Evolutionary conservation across 2,888 invertebrate species (phyloP).

Genomic region (Drosophila macrothrix): DNA sequence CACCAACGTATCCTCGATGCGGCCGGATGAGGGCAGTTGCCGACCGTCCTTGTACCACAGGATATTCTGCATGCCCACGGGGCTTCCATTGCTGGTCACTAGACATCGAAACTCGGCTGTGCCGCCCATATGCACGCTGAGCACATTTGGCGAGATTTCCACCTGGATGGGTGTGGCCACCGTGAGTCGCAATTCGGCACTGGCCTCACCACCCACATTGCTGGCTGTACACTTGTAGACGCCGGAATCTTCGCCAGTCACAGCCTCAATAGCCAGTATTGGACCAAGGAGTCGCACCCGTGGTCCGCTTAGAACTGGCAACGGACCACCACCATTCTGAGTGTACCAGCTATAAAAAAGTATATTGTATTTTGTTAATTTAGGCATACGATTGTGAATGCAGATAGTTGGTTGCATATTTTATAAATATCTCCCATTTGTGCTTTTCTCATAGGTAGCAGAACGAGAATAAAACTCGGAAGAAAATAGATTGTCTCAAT

Average conservation of each 20-base stretch:
- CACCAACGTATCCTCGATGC: conserved; percentile 88
- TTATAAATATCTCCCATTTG: not conserved
- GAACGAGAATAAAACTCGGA: not conserved
- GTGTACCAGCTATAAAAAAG: conserved; percentile 88
- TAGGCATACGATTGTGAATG: not conserved
- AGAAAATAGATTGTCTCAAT: not conserved
- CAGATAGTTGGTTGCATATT: not conserved
- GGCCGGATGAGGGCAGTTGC: conserved; percentile 88
- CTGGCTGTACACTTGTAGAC: conserved; percentile 89
- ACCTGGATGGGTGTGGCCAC: conserved; percentile 89
- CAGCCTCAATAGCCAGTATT: conserved; percentile 89
- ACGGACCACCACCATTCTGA: conserved; percentile 88
- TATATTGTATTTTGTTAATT: not conserved
- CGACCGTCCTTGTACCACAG: conserved; percentile 90
- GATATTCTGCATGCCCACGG: conserved; percentile 87
- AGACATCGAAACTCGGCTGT: conserved; percentile 90
- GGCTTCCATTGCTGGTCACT: conserved; percentile 87
- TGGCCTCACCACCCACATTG: conserved; percentile 90
- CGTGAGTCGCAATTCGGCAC: conserved; percentile 88
- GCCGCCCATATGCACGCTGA: conserved; percentile 91
- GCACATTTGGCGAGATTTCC: conserved; percentile 88
- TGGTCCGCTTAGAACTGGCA: conserved; percentile 88
- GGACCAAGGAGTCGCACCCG: conserved; percentile 89
- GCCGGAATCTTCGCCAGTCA: conserved; percentile 89
- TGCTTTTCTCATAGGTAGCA: not conserved